Evolutionary conservation across 2,888 invertebrate genomes (phyloP), one percentile per base, ranked within the genome.

Genomic region (Stenolophus ochropezus): DNA sequence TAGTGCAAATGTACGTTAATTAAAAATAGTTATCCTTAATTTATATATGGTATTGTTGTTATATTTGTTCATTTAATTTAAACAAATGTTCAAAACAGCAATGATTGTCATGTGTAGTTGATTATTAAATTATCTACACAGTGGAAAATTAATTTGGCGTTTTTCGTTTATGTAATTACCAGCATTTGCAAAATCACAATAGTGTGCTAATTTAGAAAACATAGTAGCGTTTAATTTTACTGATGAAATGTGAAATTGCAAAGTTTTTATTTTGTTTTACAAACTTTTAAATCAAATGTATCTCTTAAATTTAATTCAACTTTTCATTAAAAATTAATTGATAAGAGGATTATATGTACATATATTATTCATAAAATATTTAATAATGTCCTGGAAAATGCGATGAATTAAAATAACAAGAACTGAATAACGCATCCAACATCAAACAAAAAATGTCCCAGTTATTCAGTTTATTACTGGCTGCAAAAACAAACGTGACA

Each of bases 141-240:
- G 18, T 18, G 18, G 65, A 69, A 69, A 69, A 69, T 69, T 69
- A 69, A 69, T 69, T 69, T 69, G 18, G 27, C 65, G 27, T 33
- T 42, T 16, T 33, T 16, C 16, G 33, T 69, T 27, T 69, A 69
- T 69, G 11, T 69, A 69, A 69, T 69, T 69, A 69, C 2, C 65
- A 69, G 33, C 18, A 16, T 69, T 69, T 33, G 18, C 33, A 69
- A 69, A 65, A 69, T 69, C 33, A 69, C 65, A 69, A 69, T 33
- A n/a, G 3, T 16, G 8, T 69, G 65, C 18, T 69, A 69, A 69
- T 69, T 33, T 33, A 69, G 6, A 14, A 27, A 33, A 16, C 20
- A 33, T 16, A 33, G 21, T 11, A 56, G 20, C 11, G 11, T 61
- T 61, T 61, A 61, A 14, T 25, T 23, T 25, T 23, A 61, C 25